Evolutionary conservation across 1,140 invertebrate genomes (phyloP), one percentile per base, ranked within the genome.

Genomic region (Drosophila setifemur): DNA sequence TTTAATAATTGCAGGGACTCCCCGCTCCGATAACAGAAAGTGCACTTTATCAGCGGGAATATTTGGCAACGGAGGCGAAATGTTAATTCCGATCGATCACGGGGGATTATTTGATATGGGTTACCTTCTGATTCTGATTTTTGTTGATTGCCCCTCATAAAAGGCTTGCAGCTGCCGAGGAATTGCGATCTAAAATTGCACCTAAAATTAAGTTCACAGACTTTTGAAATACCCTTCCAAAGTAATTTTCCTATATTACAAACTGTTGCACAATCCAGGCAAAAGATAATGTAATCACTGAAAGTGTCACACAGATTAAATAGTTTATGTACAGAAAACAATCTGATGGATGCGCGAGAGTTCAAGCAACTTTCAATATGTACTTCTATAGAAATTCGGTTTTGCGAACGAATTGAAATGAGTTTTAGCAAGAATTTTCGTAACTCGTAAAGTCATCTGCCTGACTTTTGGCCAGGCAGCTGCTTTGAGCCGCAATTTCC

Each of bases 341-440:
- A 37, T 37, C 14, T 8, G 33, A 37, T 37, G n/a, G n/a, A n/a
- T n/a, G n/a, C 14, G 33, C 33, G 8, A 11, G 31, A 40, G 60
- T 64, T 64, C 57, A 64, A 64, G 33, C 43, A 66, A 64, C 61
- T 61, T 4, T 9, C 1, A 2, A 53, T 40, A 39, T 29, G 25
- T 18, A 44, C 9, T 61, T 26, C 33, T 21, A 26, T 28, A 43
- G 43, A 44, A 73, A 29, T 68, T 53, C 40, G n/a, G 21, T 50
- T 47, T 11, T 11, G 5, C 28, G 35, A 50, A 53, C 64, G 52
- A 74, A 67, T 57, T 74, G 54, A 85, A 83, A 79, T 85, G 58
- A 71, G 60, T 85, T 77, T 83, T 85, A 75, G 70, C 81, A 58
- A 85, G 79, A 85, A 85, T 86, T 73, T 55, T 42, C 48, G 57